Base-by-base conservation (phyloP, 1,140 invertebrate species). In the Drosophila kanapiae region DNA sequence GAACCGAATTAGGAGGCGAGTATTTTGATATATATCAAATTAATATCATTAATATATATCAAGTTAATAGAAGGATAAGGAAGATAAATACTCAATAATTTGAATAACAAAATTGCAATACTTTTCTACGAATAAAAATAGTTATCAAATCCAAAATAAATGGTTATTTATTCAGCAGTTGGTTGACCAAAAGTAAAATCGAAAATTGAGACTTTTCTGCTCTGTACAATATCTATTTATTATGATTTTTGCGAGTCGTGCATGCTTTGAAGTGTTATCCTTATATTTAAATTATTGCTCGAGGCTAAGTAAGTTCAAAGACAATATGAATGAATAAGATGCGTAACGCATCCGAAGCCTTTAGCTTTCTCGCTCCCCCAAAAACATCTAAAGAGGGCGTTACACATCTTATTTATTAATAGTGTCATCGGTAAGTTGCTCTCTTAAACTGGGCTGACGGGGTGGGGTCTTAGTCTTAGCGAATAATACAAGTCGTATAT, bases 221-320 rank as follows among this genome's bases (percentile, higher is more conserved):
- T 72, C 85, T 88, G 85, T 88, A 88, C 80, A 88, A 84, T 90
- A 90, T 88, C 65, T 78, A 81, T 90, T 90, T 78, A 85, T 90
- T 88, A 58, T 67, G 38, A 48, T 61, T 78, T 72, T 71, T 65
- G 60, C 51, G 49, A 65, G 69, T 63, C 10, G 10, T 75, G 69
- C 72, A 75, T 49, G 61, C 64, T 61, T 75, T 42, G 37, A 64
- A 74, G 45, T 57, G 40, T 35, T 47, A 37, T 23, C 1, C 69
- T 74, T 82, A 78, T 29, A 49, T 5, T 16, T 80, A 65, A 56
- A 59, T 78, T 78, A 67, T 75, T 72, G 42, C 58, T 54, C 16
- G 60, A 47, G 53, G 48, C 60, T 74, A 54, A n/a, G n/a, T 35
- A 48, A 18, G 53, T 72, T 72, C 27, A 29, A 49, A 10, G 47